These are phyloP conservation scores for Poecile montanus DNA, from an alignment of 2,797 vertebrate genomes.

Conservation along the genomic window DNA sequence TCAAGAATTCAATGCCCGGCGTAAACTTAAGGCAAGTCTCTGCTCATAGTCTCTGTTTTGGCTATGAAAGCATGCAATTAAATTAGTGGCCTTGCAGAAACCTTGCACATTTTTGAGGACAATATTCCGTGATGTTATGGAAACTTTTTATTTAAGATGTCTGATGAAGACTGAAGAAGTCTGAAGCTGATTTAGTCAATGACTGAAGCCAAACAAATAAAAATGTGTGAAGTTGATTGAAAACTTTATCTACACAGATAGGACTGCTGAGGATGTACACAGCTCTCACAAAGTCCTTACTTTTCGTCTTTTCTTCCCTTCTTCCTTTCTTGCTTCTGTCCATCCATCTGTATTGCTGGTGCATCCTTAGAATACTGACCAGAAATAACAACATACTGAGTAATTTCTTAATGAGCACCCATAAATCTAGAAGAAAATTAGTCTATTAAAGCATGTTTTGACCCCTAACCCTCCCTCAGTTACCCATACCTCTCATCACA, in stretches of 20 bases:
- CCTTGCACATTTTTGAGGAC: background rate
- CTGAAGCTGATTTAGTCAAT: background rate
- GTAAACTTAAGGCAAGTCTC: conserved; percentile 86
- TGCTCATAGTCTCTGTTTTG: background rate
- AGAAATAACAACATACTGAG: background rate
- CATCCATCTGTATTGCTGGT: background rate
- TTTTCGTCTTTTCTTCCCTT: background rate
- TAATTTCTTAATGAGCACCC: background rate
- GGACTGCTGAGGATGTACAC: background rate
- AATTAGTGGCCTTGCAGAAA: background rate
- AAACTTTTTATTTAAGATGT: background rate
- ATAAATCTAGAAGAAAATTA: background rate
- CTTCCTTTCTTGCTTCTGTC: background rate
- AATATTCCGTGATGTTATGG: background rate
- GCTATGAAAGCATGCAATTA: background rate
- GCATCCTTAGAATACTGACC: background rate
- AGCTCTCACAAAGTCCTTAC: background rate
- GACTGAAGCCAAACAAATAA: background rate
- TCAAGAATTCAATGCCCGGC: conserved; percentile 88
- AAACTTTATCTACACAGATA: background rate
- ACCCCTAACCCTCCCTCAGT: background rate
- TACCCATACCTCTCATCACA: background rate
- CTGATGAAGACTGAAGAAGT: background rate
- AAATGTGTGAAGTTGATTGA: background rate
- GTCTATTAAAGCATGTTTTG: background rate